Evolutionary conservation across 2,888 invertebrate species (phyloP), one percentile per base, ranked within the genome.

Genomic region (Caenorhabditis sinica): DNA sequence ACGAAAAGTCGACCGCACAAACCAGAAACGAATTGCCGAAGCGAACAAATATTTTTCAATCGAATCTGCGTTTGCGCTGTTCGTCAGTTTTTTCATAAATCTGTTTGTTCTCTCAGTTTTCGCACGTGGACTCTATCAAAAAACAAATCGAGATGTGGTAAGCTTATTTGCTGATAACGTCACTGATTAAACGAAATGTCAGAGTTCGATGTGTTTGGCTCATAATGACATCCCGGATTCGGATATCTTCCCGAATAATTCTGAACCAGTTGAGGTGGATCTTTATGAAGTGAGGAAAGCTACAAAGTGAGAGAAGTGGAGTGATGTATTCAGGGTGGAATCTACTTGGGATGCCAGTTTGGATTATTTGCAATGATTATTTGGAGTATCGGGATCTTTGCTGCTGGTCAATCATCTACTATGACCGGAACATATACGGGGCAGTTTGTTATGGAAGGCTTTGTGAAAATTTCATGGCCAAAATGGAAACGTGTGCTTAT

Each of bases 91-190:
- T 91, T 93, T 96, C 75, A 97, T 97, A 87, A 97, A 97, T 92
- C 95, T 97, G 0, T 96, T 96, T 93, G 96, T 97, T 15, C 96
- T 96, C 1, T 94, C 96, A 8, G 96, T 97, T 11, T 97, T 97
- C 93, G 97, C 96, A 1, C 95, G 95, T 92, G 96, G 96, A 45
- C 94, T 97, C 86, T 96, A 94, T 92, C 94, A 95, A 40, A 95
- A 95, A 91, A 96, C 95, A 0, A 96, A 96, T 75, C 71, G 17
- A 11, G 88, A 92, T 71, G 88, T 92, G 73, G 92, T 92, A 60
- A 71, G 90, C 8, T 23, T 53, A 53, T 53, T 23, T 51, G 45
- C 11, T 53, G 53, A 11, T 23, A 53, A 23, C 25, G 53, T 25
- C 23, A 20, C 11, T n/a, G 11, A 25, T 11, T 82, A 45, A 56